Conservation (phyloP, 2,888 invertebrate genomes). For the Xylocampa areola region DNA sequence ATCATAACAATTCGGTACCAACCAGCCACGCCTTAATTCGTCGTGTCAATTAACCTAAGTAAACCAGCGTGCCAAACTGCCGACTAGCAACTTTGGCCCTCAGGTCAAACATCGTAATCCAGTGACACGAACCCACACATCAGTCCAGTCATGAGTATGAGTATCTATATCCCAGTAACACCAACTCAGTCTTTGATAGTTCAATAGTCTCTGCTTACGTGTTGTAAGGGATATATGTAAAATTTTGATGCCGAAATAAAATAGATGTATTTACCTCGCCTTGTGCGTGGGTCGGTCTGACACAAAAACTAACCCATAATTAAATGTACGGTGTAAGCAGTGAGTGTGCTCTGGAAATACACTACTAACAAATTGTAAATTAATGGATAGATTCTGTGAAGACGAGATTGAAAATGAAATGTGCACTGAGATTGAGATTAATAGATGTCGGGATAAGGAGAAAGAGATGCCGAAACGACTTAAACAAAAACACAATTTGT, state of each 20-base stretch:
- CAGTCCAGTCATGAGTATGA: conserved; percentile 25
- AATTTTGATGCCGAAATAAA: conserved; percentile 19
- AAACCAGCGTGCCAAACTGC: too few relatives aligned
- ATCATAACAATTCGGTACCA: too few relatives aligned
- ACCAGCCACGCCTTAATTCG: too few relatives aligned
- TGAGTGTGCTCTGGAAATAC: conserved; percentile 1
- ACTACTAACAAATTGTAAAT: not conserved
- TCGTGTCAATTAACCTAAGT: too few relatives aligned
- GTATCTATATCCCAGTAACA: conserved; percentile 46
- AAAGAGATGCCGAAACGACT: too few relatives aligned
- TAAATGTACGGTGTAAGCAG: conserved; percentile 27
- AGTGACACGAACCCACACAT: conserved; percentile 29
- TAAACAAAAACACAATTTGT: too few relatives aligned
- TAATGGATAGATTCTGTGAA: too few relatives aligned
- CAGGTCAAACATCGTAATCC: conserved; percentile 36
- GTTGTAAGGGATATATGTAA: too few relatives aligned
- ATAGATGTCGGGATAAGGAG: too few relatives aligned
- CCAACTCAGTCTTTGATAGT: conserved; percentile 8
- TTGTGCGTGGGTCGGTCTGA: conserved; percentile 33
- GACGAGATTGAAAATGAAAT: too few relatives aligned
- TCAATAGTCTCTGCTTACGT: too few relatives aligned
- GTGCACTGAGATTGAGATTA: too few relatives aligned
- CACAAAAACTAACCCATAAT: conserved; percentile 18
- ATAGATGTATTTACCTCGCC: conserved; percentile 12
- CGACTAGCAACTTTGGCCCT: not conserved